Base-by-base conservation (phyloP, 2,797 vertebrate species). In the Macrochelys suwanniensis region DNA sequence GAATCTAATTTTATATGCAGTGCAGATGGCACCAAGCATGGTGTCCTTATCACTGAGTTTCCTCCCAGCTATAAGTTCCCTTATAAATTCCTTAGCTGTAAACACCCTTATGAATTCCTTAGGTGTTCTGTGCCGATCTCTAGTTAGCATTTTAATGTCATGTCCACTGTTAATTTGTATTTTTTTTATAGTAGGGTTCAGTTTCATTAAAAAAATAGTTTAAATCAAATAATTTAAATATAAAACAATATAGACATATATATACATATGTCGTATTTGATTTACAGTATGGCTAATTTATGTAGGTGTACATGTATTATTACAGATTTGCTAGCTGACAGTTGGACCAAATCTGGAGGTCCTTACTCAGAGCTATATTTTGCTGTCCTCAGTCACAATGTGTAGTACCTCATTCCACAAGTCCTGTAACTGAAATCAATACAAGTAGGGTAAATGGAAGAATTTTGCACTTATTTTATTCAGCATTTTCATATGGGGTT, bases 391-490 rank as follows among this genome's bases (percentile, higher is more conserved):
- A 95, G 96, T 96, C 87, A 92, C 84, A 79, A 68, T 5, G 85
- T 47, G 83, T 16, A 80, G 56, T 85, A 83, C n/a, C 85, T 95
- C 94, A 93, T 94, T 95, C 93, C 91, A 93, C 86, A 92, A 96
- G 94, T 92, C 83, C 84, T 89, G 92, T 96, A 95, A 95, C 95
- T 96, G 94, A 96, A 96, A 95, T 96, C 96, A 93, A 95, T 94
- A 65, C 51, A 86, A 80, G 76, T 88, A 96, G 12, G 95, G 89
- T 90, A 91, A 74, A 80, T 57, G 59, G 92, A 77, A 87, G 82
- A 82, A 71, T 84, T 96, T 92, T 87, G 92, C 96, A 81, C 17
- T 91, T 95, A 5, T 47, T 77, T 76, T 53, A 37, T 83, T 10
- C 90, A 26, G 84, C 94, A 94, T 81, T 81, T 88, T 88, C n/a